Conservation (phyloP, 2,113 vertebrate genomes). For the Syrmaticus mikado region DNA sequence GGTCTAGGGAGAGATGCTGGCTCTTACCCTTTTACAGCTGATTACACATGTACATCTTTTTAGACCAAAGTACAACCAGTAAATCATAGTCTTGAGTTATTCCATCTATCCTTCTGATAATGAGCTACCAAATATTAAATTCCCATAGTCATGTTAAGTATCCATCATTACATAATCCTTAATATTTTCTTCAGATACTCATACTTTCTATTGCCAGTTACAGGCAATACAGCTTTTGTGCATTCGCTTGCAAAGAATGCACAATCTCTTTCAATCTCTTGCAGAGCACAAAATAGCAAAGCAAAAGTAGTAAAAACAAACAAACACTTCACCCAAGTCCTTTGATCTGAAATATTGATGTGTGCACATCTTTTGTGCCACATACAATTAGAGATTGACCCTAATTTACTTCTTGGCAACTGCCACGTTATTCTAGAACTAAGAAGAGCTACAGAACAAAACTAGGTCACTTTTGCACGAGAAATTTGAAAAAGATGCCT, state of each 20-base stretch:
- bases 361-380: neutral
- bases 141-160: neutral
- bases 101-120: neutral
- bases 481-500: neutral
- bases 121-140: neutral
- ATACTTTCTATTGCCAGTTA: neutral
- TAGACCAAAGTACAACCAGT: neutral
- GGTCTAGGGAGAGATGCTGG: neutral
- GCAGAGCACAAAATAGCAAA: neutral
- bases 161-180: neutral
- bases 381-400: neutral
- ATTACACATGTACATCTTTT: neutral
- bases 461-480: neutral
- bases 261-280: neutral
- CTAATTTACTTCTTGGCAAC: neutral
- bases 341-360: neutral
- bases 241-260: neutral
- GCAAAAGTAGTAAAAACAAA: neutral
- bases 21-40: neutral
- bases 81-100: neutral
- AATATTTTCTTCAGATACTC: neutral
- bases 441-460: neutral
- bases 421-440: neutral
- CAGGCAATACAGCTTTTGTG: neutral
- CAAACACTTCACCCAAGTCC: neutral